These are phyloP conservation scores for Calcarius lapponicus DNA, from an alignment of 2,797 vertebrate species.

Conservation along the genomic window DNA sequence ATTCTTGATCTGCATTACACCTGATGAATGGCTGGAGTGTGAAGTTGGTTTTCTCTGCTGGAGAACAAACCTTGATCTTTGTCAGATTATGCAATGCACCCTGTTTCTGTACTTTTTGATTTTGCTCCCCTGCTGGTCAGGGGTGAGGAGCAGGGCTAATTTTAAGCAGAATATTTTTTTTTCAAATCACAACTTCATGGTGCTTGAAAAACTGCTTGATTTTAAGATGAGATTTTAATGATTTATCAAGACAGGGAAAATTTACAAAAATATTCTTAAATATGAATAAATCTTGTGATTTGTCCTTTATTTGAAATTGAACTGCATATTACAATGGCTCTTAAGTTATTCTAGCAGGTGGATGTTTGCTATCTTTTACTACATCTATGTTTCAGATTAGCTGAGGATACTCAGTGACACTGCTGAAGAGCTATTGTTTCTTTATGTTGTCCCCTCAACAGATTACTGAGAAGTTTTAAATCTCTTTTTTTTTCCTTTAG, in stretches of 20 bases:
- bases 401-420: neutral
- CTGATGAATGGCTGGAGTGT: neutral
- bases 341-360: neutral
- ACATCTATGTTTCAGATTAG: neutral
- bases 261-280: neutral
- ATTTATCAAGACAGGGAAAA: neutral
- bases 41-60: neutral
- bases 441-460: neutral
- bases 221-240: neutral
- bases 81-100: neutral
- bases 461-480: neutral
- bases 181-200: neutral
- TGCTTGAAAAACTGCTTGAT: neutral
- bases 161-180: neutral
- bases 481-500: constrained; percentile 61
- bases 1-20: neutral
- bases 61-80: neutral
- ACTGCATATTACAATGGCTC: neutral
- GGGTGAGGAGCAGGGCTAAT: neutral
- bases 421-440: neutral
- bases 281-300: neutral
- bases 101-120: neutral
- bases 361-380: neutral
- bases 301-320: neutral
- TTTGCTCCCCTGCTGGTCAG: neutral